phyloP scores from a whole-genome alignment of 2,888 invertebrate genomes.

The Trimorus sp. region DNA sequence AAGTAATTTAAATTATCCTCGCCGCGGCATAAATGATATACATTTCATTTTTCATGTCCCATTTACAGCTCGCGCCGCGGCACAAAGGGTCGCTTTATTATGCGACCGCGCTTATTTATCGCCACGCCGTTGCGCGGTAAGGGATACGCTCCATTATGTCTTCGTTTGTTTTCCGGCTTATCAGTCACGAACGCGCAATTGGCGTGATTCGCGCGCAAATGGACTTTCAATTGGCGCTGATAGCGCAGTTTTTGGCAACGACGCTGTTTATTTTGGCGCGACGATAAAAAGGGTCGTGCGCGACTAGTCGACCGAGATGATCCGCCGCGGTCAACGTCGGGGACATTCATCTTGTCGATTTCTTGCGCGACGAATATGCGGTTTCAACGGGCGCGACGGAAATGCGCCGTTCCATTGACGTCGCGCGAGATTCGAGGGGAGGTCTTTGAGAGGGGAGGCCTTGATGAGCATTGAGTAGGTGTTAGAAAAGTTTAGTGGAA shows the following conservation, averaged over 20 bases:
- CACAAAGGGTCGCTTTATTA: slow-evolving; percentile 33
- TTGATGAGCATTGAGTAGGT: too few species aligned
- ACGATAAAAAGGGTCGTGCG: slow-evolving; percentile 31
- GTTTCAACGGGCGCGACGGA: too few species aligned
- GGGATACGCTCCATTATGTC: slow-evolving; percentile 33
- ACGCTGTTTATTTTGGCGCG: slow-evolving; percentile 20
- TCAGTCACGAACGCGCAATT: slow-evolving; percentile 32
- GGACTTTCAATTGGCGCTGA: slow-evolving; percentile 22
- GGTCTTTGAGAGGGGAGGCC: too few species aligned
- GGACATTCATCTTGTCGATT: slow-evolving; percentile 31
- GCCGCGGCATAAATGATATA: slow-evolving; percentile 39
- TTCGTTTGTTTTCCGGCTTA: slow-evolving; percentile 41
- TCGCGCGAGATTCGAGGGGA: too few species aligned
- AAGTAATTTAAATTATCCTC: slow-evolving; percentile 58
- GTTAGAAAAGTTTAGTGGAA: too few species aligned
- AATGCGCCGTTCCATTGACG: too few species aligned
- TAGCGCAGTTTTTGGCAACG: slow-evolving; percentile 34
- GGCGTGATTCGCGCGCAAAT: slow-evolving; percentile 19
- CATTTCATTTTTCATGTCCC: slow-evolving; percentile 53
- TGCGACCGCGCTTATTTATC: slow-evolving; percentile 32
- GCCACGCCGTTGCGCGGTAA: neutral
- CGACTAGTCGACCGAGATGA: slow-evolving; percentile 28
- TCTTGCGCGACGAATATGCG: neutral
- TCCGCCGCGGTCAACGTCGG: slow-evolving; percentile 18
- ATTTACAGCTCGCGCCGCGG: slow-evolving; percentile 35